Conservation (phyloP, 2,888 invertebrate genomes). For the Erebia aethiops region DNA sequence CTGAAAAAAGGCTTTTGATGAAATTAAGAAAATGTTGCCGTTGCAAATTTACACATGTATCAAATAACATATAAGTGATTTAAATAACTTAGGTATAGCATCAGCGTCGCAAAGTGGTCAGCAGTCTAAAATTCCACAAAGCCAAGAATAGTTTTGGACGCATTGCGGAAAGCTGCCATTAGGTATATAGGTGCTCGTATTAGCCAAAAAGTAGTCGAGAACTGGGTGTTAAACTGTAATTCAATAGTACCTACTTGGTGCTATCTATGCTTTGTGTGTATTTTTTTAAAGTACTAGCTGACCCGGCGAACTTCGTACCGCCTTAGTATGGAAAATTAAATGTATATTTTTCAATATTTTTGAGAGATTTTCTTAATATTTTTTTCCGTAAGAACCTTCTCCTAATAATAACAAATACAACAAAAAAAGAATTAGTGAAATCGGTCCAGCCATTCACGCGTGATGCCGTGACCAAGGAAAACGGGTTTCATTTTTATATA, state of each 20-base stretch:
- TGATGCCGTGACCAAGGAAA: too few relatives aligned
- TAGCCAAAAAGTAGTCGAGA: constrained; percentile 7
- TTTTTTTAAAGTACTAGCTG: too few relatives aligned
- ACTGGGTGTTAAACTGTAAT: background rate
- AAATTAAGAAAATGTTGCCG: background rate
- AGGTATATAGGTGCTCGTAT: background rate
- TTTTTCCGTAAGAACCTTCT: too few relatives aligned
- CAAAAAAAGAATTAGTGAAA: too few relatives aligned
- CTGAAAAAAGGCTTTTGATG: too few relatives aligned
- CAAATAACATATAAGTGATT: constrained; percentile 4
- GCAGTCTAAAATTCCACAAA: constrained; percentile 31
- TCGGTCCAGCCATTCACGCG: too few relatives aligned
- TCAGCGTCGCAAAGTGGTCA: constrained; percentile 22
- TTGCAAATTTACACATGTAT: background rate
- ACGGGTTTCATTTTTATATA: too few relatives aligned
- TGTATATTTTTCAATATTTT: too few relatives aligned
- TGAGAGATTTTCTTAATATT: too few relatives aligned
- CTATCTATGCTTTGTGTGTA: background rate
- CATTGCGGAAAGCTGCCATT: constrained; percentile 41
- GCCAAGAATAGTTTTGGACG: constrained; percentile 38
- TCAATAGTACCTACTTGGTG: background rate
- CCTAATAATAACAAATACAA: too few relatives aligned
- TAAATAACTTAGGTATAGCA: constrained; percentile 1
- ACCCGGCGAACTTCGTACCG: too few relatives aligned
- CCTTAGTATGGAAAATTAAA: too few relatives aligned